Percentiles rank a stretch among this genome's conserved stretches.
Evolutionary conservation across 2,888 invertebrate genomes (phyloP).

Genomic region (Nomada goodeniana): DNA sequence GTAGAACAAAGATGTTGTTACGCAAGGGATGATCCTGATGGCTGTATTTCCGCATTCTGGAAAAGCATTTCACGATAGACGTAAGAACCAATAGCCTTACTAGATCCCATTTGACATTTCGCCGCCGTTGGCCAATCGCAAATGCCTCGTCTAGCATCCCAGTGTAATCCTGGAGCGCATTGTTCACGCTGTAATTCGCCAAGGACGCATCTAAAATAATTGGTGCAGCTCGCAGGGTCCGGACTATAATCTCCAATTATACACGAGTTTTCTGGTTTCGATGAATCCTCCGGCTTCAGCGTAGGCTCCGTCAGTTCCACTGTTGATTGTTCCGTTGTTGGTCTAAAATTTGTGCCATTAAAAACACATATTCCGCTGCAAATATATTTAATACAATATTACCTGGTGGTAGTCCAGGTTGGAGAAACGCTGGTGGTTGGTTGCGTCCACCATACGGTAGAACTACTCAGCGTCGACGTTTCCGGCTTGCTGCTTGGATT

Average conservation of each 20-base stretch:
- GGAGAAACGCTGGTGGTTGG: conserved; percentile 28
- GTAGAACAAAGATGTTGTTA: no score
- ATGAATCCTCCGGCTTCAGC: conserved; percentile 69
- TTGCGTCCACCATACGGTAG: conserved; percentile 9
- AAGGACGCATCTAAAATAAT: conserved; percentile 91
- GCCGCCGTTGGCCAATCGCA: conserved; percentile 94
- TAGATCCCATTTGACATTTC: conserved; percentile 85
- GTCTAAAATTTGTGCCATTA: conserved; percentile 13
- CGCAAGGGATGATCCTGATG: no score
- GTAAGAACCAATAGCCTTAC: conserved; percentile 33
- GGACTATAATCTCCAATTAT: conserved; percentile 85
- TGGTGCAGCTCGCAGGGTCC: conserved; percentile 89
- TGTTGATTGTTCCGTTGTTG: conserved; percentile 57
- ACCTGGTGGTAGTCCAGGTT: conserved; percentile 72
- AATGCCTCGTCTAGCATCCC: conserved; percentile 88
- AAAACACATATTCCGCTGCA: not conserved
- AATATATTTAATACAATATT: not conserved
- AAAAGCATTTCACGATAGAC: not conserved
- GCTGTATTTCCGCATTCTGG: not conserved
- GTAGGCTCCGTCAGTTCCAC: conserved; percentile 75
- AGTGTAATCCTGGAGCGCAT: conserved; percentile 93
- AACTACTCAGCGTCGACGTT: conserved; percentile 16
- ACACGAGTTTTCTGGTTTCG: conserved; percentile 80
- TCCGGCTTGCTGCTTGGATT: conserved; percentile 40
- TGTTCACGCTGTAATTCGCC: conserved; percentile 90